Percentiles rank a stretch among this genome's conserved stretches.
Conservation (phyloP, 2,888 invertebrate genomes). For the Apomyelois bistriatella region DNA sequence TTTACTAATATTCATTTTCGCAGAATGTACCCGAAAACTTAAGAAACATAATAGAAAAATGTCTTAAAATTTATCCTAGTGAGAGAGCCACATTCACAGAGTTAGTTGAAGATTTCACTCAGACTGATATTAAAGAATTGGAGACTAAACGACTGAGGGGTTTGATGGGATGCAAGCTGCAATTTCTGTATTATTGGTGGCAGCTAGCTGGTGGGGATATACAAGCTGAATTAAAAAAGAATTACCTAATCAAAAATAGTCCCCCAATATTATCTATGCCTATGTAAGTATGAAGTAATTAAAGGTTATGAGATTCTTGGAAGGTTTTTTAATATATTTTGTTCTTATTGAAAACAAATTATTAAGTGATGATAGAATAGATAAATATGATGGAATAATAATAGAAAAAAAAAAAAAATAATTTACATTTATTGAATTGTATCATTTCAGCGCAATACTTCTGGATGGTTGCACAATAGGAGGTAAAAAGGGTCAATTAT, state of each 20-base stretch:
- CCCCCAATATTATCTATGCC: slow-evolving; percentile 90
- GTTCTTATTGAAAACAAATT: too few species aligned
- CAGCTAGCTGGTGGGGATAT: slow-evolving; percentile 97
- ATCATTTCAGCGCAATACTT: slow-evolving; percentile 84
- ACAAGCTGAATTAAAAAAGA: slow-evolving; percentile 92
- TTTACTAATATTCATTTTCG: slow-evolving; percentile 25
- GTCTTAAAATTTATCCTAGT: slow-evolving; percentile 84
- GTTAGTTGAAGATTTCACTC: slow-evolving; percentile 70
- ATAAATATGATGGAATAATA: too few species aligned
- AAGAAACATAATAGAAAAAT: slow-evolving; percentile 83
- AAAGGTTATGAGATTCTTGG: too few species aligned
- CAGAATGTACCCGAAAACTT: slow-evolving; percentile 81
- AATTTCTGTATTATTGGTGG: slow-evolving; percentile 97
- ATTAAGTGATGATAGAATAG: too few species aligned
- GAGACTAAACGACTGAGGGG: slow-evolving; percentile 64
- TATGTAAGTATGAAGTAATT: slow-evolving; percentile 82
- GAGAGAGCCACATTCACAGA: slow-evolving; percentile 77
- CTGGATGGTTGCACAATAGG: slow-evolving; percentile 92
- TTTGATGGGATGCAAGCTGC: slow-evolving; percentile 80
- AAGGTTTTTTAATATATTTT: too few species aligned
- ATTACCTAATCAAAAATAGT: slow-evolving; percentile 92
- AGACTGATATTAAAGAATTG: slow-evolving; percentile 54
- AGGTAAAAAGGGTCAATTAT: slow-evolving; percentile 80
- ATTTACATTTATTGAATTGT: background rate
- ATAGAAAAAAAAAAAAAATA: too few species aligned